Base-by-base conservation (phyloP, 1,140 invertebrate species). In the Lordiphosa stackelbergi region DNA sequence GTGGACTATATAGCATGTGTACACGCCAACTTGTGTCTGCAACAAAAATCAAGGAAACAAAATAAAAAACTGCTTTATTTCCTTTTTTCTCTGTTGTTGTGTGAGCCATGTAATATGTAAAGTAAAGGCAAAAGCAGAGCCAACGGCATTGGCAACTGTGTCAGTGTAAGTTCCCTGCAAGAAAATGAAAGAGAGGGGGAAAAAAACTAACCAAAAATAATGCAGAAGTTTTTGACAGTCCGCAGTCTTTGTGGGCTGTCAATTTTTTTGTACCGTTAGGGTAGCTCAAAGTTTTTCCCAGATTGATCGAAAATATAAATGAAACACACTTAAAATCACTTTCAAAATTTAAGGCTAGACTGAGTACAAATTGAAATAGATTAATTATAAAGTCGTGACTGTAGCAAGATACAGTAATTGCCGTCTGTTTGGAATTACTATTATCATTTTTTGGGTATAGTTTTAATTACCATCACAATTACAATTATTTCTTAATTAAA, bases 31-130 rank as follows among this genome's bases (percentile, higher is more conserved):
- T 58, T 66, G 57, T 54, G 64, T 64, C 73, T 77, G 63, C 73
- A 69, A 37, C 45, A 31, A 52, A 78, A 77, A 78, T 73, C 73
- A 69, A 79, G 73, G 69, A 79, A 79, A 79, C 74, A 66, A 73
- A 78, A 62, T 66, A 59, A 66, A 69, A 73, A 19, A 41, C 34
- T 79, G 53, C 16, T 38, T 51, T 52, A 16, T 47, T 28, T 11
- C 12, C 41, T 38, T 24, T 13, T 42, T 53, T 24, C 36, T 53
- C 35, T 42, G 41, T 31, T 31, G 5, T 10, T 31, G 34, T 54
- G 7, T 38, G 11, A 22, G 37, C 28, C 28, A 31, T 49, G 37
- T 55, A 52, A 36, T 60, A 34, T 38, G 38, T 37, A 53, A 51
- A 31, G 7, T 31, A 31, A 31, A 31, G 7, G 28, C 28, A 7